A percentile compares a stretch with the other conserved stretches of the same genome.
Evolutionary conservation across 2,113 vertebrate genomes (phyloP).

Genomic region (Hylia prasina): DNA sequence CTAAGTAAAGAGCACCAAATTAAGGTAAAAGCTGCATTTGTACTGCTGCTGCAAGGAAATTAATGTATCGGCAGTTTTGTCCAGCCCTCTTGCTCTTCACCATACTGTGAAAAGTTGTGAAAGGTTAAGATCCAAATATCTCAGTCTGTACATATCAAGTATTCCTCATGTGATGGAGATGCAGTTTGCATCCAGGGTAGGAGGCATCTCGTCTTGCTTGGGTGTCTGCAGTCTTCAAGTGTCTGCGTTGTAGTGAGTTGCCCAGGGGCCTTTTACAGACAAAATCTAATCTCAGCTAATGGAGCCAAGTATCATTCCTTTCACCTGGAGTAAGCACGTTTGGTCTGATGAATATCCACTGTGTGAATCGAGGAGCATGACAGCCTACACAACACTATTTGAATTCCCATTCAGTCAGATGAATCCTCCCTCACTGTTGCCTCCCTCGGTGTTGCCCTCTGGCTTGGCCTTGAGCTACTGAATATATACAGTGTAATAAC

Average conservation of each 20-base stretch:
- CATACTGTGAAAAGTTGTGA: not conserved
- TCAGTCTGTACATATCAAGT: not conserved
- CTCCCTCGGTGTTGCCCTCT: not conserved
- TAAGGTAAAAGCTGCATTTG: not conserved
- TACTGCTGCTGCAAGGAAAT: not conserved
- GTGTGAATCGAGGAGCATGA: not conserved
- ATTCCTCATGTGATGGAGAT: not conserved
- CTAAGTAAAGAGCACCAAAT: not conserved
- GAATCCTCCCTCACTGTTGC: not conserved
- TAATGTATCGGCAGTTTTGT: not conserved
- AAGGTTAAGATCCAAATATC: not conserved
- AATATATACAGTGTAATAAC: not conserved
- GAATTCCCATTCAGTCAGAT: not conserved
- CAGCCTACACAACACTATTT: not conserved
- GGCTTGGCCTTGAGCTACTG: not conserved
- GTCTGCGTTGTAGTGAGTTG: not conserved
- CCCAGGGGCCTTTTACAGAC: rapidly evolving
- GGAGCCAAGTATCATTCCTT: not conserved
- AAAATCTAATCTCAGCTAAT: not conserved
- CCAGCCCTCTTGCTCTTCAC: not conserved
- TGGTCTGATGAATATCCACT: not conserved
- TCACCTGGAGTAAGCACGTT: not conserved
- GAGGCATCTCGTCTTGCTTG: rapidly evolving
- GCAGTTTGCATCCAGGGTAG: not conserved
- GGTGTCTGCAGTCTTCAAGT: not conserved